Evolutionary conservation across 1,140 invertebrate species (phyloP), one percentile per base, ranked within the genome.

Genomic region (Tetramorium parvispinum): DNA sequence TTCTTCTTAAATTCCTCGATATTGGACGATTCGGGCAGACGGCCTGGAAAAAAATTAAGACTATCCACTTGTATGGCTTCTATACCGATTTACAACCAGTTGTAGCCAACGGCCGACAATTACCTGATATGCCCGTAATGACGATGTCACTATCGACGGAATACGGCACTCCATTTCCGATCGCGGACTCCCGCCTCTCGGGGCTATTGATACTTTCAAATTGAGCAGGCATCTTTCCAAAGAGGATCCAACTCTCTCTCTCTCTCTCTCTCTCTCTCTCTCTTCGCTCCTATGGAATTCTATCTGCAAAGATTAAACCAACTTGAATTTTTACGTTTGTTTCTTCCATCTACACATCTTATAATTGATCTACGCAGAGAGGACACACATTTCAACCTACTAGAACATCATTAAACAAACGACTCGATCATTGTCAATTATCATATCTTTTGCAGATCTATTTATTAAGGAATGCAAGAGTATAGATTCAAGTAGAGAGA

Each of bases 1-100:
- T 98, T 96, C 86, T 98, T 95, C 88, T 97, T 97, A 93, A 99
- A 99, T 94, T 99, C 98, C 89, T 98, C 97, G 85, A 99, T 97
- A 92, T 96, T 97, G 71, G 97, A 96, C 57, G 97, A 98, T 93
- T 99, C 98, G 0, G 99, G 98, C 85, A 99, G 96, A 89, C 98
- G 97, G 78, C 98, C 95, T 94, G 61, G 6, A 71, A 82, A 51
- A 81, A 65, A 43, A n/a, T n/a, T 32, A 32, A 32, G 32, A 32
- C 32, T 3, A 2, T 27, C 27, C 27, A 4, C 3, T 32, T 32
- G 32, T 4, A 32, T 32, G 3, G 8, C 8, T 43, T 2, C 40
- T 18, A 49, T 73, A 46, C 57, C n/a, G 18, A 76, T 76, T 1
- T 0, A 27, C 13, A 43, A 6, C 37, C 3, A 65, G 32, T n/a